Evolutionary conservation across 1,140 invertebrate species (phyloP).

Genomic region (Drosophila melanogaster): Release_6_plus_ISO1_MT NT_037436.4:11182501-11183000

Average conservation of each 20-base stretch:
- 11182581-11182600: slow-evolving; percentile 54
- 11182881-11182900: neutral
- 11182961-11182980: neutral
- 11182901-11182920: neutral
- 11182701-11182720: slow-evolving; percentile 57
- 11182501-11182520: slow-evolving; percentile 29
- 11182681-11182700: slow-evolving; percentile 47
- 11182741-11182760: neutral
- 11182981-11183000: neutral
- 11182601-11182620: slow-evolving; percentile 73
- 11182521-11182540: slow-evolving; percentile 33
- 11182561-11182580: slow-evolving; percentile 23
- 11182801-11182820: neutral
- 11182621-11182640: slow-evolving; percentile 71
- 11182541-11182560: slow-evolving; percentile 29
- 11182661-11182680: slow-evolving; percentile 15
- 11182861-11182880: neutral
- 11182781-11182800: neutral
- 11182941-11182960: neutral
- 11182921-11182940: neutral
- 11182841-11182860: neutral
- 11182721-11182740: slow-evolving; percentile 11
- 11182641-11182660: slow-evolving; percentile 48
- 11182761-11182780: neutral
- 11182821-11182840: slow-evolving; percentile 16